phyloP scores from a whole-genome alignment of 1,140 invertebrate species.

The Magallana gigas region DNA sequence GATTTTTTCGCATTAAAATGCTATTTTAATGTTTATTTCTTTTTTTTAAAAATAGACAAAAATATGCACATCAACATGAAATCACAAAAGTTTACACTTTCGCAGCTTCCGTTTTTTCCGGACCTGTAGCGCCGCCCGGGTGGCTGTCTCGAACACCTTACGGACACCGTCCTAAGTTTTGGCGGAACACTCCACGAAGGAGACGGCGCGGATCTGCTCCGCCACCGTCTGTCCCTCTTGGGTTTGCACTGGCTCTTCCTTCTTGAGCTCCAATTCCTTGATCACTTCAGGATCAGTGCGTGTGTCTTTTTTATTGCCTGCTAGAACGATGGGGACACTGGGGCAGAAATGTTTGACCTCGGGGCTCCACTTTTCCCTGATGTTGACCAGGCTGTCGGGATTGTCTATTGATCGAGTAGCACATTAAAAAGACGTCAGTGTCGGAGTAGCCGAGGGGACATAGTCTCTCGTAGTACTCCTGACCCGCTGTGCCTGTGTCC shows the following conservation, averaged over 20 bases:
- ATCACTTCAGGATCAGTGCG: constrained; percentile 98
- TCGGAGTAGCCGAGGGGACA: constrained; percentile 97
- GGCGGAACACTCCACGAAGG: constrained; percentile 99
- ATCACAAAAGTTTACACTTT: constrained; percentile 63
- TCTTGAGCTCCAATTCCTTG: constrained; percentile 98
- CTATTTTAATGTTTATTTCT: too few relatives aligned
- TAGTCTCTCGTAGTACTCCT: constrained; percentile 97
- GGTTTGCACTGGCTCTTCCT: constrained; percentile 98
- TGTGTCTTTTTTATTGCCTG: constrained; percentile 83
- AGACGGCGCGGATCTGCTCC: constrained; percentile 98
- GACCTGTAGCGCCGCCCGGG: constrained; percentile 94
- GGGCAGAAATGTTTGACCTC: constrained; percentile 80
- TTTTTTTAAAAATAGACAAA: background rate
- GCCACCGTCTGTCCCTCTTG: constrained; percentile 98
- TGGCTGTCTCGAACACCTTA: constrained; percentile 99
- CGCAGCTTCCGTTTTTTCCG: constrained; percentile 81
- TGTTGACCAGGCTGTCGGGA: constrained; percentile 76
- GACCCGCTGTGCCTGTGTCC: constrained; percentile 94
- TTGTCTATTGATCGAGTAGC: constrained; percentile 75
- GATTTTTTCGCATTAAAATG: too few relatives aligned
- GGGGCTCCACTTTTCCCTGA: constrained; percentile 78
- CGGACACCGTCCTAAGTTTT: constrained; percentile 99
- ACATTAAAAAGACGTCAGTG: constrained; percentile 86
- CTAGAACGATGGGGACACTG: constrained; percentile 79
- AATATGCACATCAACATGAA: too few relatives aligned